Evolutionary conservation across 2,113 vertebrate species (phyloP), one percentile per base, ranked within the genome.

Genomic region (Varanus komodoensis): DNA sequence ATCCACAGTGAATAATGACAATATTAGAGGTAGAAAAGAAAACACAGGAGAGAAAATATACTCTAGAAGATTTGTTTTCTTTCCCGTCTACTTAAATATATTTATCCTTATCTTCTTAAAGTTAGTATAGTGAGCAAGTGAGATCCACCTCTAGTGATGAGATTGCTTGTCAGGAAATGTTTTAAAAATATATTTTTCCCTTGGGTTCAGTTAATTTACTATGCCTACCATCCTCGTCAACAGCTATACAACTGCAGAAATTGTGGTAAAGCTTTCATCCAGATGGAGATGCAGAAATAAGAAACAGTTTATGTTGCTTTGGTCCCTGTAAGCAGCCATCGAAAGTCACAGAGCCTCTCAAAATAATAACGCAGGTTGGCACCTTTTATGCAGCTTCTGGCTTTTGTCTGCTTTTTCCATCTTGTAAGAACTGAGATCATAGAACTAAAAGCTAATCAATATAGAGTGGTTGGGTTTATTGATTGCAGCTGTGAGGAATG

Each of bases 401-500:
- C 32, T 84, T 78, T 78, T 73, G 34, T 64, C 34, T 71, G 48
- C 48, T 71, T 90, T 71, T 50, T 57, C 77, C 32, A 57, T 44
- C 34, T 68, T 77, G 29, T 67, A 75, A 89, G 23, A 78, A 23
- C 25, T n/a, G 9, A 85, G 48, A 69, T 54, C 79, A 4, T 44
- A 21, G 17, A 88, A 91, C 27, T 48, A 79, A 84, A 44, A 50
- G 25, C 25, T 54, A 88, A 87, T 84, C 82, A 34, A 79, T 44
- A 78, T 3, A n/a, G n/a, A 52, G 68, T 38, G n/a, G 54, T 69
- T 34, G 2, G 84, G 27, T 89, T 87, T 4, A 52, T 4, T 82
- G 81, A 92, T 50, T 61, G 92, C 69, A 77, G 90, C 86, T 4
- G 81, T 84, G 77, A 78, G 84, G 86, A 50, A 74, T 57, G 68